A percentile compares a stretch with the other conserved stretches of the same genome.
Conservation (phyloP, 2,113 vertebrate genomes). For the Elachura formosa region DNA sequence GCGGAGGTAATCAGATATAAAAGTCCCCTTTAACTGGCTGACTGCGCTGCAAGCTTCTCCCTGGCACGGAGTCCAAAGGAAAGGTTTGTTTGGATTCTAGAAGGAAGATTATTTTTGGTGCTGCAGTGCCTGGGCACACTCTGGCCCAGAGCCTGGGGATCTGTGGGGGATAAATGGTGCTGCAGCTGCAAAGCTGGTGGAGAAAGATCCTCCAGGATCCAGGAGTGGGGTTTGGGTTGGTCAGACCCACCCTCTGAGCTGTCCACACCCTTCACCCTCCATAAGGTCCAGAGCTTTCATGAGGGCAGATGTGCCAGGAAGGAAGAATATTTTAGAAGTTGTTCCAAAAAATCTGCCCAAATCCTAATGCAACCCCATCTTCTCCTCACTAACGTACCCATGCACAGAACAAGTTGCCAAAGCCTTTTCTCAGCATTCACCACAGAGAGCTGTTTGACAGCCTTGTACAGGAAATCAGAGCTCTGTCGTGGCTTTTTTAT, state of each 20-base stretch:
- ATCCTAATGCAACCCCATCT: neutral
- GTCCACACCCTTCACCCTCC: conserved; percentile 33
- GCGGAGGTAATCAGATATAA: neutral
- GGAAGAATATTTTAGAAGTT: neutral
- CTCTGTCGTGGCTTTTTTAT: conserved; percentile 27
- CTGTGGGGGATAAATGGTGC: neutral
- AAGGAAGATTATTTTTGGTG: neutral
- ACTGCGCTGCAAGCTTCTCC: neutral
- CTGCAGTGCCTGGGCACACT: neutral
- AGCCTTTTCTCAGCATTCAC: conserved; percentile 41
- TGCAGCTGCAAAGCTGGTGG: neutral
- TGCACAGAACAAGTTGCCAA: neutral
- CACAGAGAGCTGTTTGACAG: conserved; percentile 47
- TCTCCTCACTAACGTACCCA: neutral
- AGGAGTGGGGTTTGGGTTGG: neutral
- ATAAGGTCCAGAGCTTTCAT: conserved; percentile 8
- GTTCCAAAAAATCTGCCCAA: conserved; percentile 39
- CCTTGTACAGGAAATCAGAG: conserved; percentile 60
- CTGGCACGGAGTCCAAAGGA: neutral
- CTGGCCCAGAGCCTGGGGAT: neutral
- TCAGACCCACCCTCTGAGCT: neutral
- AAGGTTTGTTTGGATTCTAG: neutral
- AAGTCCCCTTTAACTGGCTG: neutral
- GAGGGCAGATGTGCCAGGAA: neutral
- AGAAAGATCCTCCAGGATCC: neutral